Conservation (phyloP, 2,113 vertebrate genomes). For the Xenus cinereus region DNA sequence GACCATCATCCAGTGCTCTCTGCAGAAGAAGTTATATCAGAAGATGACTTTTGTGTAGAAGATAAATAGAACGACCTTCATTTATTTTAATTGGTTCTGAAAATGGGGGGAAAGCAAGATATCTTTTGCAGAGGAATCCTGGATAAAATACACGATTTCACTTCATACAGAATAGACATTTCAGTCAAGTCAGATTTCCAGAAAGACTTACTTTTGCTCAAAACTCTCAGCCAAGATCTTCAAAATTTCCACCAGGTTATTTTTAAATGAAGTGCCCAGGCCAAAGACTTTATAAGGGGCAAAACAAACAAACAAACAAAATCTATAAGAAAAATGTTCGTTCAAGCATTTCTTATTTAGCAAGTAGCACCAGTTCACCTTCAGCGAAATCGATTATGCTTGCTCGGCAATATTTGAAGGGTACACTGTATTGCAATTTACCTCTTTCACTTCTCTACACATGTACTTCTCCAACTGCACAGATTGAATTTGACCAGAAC, state of each 20-base stretch:
- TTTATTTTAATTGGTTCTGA: neutral
- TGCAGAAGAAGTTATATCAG: neutral
- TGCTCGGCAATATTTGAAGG: neutral
- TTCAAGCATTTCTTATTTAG: neutral
- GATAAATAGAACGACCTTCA: neutral
- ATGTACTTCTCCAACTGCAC: neutral
- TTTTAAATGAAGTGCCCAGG: neutral
- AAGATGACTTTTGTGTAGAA: neutral
- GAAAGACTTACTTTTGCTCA: neutral
- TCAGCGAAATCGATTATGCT: neutral
- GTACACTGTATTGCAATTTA: neutral
- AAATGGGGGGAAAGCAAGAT: neutral
- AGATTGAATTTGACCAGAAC: neutral
- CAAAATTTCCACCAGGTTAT: neutral
- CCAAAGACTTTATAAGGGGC: neutral
- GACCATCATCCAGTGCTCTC: neutral
- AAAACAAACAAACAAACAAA: neutral
- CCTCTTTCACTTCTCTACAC: neutral
- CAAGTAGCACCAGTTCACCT: neutral
- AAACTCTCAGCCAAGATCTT: neutral
- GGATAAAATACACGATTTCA: neutral
- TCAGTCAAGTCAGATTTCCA: neutral
- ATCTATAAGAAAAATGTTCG: neutral
- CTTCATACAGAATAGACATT: neutral
- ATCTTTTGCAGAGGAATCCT: neutral